These are phyloP conservation scores for Ataeniobius toweri DNA, from an alignment of 2,797 vertebrate species.

Conservation along the genomic window DNA sequence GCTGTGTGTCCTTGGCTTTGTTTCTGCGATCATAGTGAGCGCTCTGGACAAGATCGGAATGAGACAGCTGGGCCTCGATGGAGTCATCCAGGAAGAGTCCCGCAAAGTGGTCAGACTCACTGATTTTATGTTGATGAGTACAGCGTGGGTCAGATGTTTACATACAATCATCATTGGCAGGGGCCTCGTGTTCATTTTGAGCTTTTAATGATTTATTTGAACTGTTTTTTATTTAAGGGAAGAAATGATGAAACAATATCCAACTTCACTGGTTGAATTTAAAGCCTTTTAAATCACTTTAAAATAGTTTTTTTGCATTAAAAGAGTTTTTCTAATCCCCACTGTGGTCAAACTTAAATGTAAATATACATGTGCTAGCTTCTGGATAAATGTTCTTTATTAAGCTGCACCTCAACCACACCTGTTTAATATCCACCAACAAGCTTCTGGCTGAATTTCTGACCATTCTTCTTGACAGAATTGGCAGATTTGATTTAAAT, in stretches of 20 bases:
- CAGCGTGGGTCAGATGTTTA: not conserved
- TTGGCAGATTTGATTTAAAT: too few relatives aligned
- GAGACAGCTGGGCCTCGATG: slow-evolving; percentile 84
- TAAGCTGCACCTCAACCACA: too few relatives aligned
- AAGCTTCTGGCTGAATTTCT: too few relatives aligned
- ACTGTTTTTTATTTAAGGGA: not conserved
- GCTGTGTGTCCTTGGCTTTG: slow-evolving; percentile 81
- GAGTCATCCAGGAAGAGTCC: slow-evolving; percentile 80
- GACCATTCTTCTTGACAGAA: too few relatives aligned
- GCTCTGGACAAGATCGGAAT: slow-evolving; percentile 82
- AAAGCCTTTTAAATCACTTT: too few relatives aligned
- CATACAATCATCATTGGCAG: not conserved
- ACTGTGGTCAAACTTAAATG: not conserved
- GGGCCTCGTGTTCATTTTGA: not conserved
- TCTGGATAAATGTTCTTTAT: too few relatives aligned
- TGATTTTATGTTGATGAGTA: not conserved
- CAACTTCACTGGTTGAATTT: not conserved
- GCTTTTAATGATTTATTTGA: not conserved
- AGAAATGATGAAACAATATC: not conserved
- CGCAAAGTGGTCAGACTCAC: slow-evolving; percentile 80
- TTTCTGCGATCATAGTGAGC: slow-evolving; percentile 80
- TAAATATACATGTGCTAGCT: not conserved
- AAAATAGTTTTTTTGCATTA: too few relatives aligned
- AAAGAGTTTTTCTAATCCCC: not conserved
- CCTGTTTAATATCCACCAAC: too few relatives aligned